Conservation (phyloP, 2,888 invertebrate genomes). For the Leucophora obtusa region DNA sequence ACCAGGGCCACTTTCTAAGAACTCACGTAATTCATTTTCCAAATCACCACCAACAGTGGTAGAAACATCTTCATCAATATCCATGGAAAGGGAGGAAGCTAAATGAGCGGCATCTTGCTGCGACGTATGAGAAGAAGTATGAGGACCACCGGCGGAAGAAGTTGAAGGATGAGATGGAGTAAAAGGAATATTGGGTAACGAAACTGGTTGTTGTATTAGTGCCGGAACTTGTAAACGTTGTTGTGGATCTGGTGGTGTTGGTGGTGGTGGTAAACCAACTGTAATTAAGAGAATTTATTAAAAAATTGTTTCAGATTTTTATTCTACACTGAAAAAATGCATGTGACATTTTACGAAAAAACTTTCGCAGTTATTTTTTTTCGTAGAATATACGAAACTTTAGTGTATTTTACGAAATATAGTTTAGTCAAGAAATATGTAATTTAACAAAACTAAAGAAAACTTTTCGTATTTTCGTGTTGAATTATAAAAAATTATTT, state of each 20-base stretch:
- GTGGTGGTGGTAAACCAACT: conserved; percentile 76
- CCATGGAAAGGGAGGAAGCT: conserved; percentile 72
- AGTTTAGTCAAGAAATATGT: too few species aligned
- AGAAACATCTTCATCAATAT: conserved; percentile 75
- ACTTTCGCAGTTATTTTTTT: too few species aligned
- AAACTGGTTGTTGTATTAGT: conserved; percentile 74
- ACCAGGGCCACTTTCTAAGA: conserved; percentile 83
- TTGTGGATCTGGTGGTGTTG: conserved; percentile 69
- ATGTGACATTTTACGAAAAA: too few species aligned
- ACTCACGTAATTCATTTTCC: conserved; percentile 85
- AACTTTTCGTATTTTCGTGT: too few species aligned
- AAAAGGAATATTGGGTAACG: conserved; percentile 66
- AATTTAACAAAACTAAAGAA: too few species aligned
- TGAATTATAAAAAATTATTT: too few species aligned
- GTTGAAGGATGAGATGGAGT: conserved; percentile 32
- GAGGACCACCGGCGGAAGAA: background rate
- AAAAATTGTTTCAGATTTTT: background rate
- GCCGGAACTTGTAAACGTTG: conserved; percentile 74
- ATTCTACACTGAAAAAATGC: too few species aligned
- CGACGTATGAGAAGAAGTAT: background rate
- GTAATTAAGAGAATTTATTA: conserved; percentile 23
- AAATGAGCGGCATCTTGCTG: conserved; percentile 42
- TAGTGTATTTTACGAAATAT: too few species aligned
- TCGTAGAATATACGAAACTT: too few species aligned
- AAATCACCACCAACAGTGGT: conserved; percentile 79